A percentile compares a stretch with the other conserved stretches of the same genome.
phyloP scores from a whole-genome alignment of 92 coral and sea anemone species.

The Siderastrea siderea region DNA sequence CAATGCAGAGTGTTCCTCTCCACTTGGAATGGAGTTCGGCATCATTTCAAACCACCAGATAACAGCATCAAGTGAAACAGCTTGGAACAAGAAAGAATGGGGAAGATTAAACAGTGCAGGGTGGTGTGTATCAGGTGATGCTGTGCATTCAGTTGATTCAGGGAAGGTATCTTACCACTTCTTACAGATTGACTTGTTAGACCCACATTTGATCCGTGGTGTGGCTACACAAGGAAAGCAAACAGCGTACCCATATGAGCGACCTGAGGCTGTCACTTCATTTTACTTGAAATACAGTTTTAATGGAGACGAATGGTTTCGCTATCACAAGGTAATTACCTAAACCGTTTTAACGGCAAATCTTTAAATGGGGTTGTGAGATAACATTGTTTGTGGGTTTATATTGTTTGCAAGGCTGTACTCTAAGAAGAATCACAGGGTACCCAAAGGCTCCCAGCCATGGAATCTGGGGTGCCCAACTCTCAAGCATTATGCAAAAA shows the following conservation, averaged over 20 bases:
- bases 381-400: too few species aligned
- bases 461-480: too few species aligned
- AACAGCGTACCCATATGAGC: background rate
- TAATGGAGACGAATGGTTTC: slow-evolving; percentile 16
- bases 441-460: too few species aligned
- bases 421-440: too few species aligned
- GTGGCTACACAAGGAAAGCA: slow-evolving; percentile 35
- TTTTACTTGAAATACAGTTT: slow-evolving; percentile 26
- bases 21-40: slow-evolving; percentile 38
- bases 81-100: background rate
- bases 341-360: background rate
- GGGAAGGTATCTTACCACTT: background rate
- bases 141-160: background rate
- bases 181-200: slow-evolving; percentile 5
- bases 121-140: slow-evolving; percentile 20
- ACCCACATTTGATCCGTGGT: background rate
- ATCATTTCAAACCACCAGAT: slow-evolving; percentile 10
- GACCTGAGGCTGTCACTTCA: slow-evolving; percentile 20
- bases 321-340: slow-evolving; percentile 21
- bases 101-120: slow-evolving; percentile 37
- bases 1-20: background rate
- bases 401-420: too few species aligned
- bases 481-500: too few species aligned
- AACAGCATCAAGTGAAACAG: slow-evolving; percentile 13
- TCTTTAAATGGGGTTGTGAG: background rate